These are phyloP conservation scores for Centropyge bicolor DNA, from an alignment of 2,797 vertebrate species.

Conservation along the genomic window DNA sequence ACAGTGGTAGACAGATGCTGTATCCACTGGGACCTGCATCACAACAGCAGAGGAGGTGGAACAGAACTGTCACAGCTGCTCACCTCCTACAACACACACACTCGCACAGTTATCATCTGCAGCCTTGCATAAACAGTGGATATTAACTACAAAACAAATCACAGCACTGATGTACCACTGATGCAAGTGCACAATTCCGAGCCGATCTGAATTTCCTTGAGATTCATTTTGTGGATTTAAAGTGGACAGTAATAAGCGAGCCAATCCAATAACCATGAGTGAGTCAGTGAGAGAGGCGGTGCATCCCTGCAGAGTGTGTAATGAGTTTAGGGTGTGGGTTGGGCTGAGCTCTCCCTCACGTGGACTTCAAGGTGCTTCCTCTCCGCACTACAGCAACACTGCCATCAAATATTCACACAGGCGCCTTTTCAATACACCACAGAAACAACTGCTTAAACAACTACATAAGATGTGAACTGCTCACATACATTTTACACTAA, in stretches of 20 bases:
- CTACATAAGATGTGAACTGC: not conserved
- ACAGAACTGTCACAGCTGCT: slow-evolving; percentile 42
- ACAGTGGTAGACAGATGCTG: slow-evolving; percentile 31
- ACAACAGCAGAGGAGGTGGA: slow-evolving; percentile 40
- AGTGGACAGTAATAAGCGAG: slow-evolving; percentile 42
- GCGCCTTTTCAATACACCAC: not conserved
- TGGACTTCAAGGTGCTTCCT: slow-evolving; percentile 71
- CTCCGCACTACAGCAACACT: slow-evolving; percentile 1
- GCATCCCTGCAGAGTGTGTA: slow-evolving; percentile 43
- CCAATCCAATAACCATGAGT: slow-evolving; percentile 42
- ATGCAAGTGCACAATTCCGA: slow-evolving; percentile 15
- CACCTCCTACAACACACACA: not conserved
- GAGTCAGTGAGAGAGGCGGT: slow-evolving; percentile 36
- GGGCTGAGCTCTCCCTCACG: slow-evolving; percentile 68
- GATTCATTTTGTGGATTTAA: slow-evolving; percentile 39
- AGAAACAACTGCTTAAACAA: not conserved
- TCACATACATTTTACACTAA: not conserved
- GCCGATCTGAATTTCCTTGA: slow-evolving; percentile 31
- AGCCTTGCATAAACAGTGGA: not conserved
- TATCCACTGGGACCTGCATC: slow-evolving; percentile 36
- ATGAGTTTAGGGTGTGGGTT: slow-evolving; percentile 48
- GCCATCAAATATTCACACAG: slow-evolving; percentile 31
- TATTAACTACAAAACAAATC: slow-evolving; percentile 8
- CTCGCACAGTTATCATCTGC: not conserved
- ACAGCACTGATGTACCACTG: not conserved